Evolutionary conservation across 2,113 vertebrate species (phyloP), one percentile per base, ranked within the genome.

Genomic region (Channa argus): DNA sequence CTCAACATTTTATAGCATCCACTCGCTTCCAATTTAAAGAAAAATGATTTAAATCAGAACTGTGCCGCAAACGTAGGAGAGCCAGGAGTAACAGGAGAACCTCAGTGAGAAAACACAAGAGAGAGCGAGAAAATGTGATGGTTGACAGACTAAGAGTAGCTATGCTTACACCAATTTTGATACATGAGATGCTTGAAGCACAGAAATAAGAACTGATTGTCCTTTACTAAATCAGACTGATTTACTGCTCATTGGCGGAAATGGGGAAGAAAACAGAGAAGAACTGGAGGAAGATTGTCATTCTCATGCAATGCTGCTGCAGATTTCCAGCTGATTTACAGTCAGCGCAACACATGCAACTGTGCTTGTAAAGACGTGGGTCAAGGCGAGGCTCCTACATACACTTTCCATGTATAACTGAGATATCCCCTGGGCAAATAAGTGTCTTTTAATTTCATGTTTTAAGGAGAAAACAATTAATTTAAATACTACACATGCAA

Each of bases 171-270:
- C 36, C 2, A 9, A 1, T 33, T 8, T 8, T 33, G 8, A 14
- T 59, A 7, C 37, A 34, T 46, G 6, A 8, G 11, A 47, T 15
- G 38, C 14, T 52, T 34, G 4, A 70, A 43, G 15, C 24, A 1
- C 44, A 9, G 13, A 24, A 7, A 37, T 53, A 51, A 33, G 9
- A 66, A 63, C 5, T 5, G 5, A 12, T 7, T 24, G 44, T 46
- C 13, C 2, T 44, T 69, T 33, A 63, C 14, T n/a, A 5, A 15
- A 47, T 39, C 24, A 15, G 39, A 61, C 4, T 39, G 51, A 61
- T 62, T 82, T 39, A 5, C 33, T 10, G 44, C 5, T 65, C 6
- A 63, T 5, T 49, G 52, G 45, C 60, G 7, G 37, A 54, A 56
- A 65, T 8, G 6, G 2, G 6, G 15, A 41, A 8, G 24, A 24